Evolutionary conservation across 2,113 vertebrate species (phyloP), one percentile per base, ranked within the genome.

Genomic region (Balaeniceps rex): DNA sequence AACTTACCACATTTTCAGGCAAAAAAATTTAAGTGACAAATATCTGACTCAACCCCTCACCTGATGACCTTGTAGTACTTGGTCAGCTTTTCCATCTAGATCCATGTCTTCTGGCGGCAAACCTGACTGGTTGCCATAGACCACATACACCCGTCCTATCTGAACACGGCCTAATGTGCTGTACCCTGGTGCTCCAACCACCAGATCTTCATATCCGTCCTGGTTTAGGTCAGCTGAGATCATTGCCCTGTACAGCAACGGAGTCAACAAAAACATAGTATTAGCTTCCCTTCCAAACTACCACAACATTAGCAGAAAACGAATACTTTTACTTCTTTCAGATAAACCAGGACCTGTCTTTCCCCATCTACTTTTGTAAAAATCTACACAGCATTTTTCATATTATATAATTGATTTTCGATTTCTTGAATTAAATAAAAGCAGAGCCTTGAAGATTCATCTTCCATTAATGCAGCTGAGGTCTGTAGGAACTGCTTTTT

Each of bases 111-210:
- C 31, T 8, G 66, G 88, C 1, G 98, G 98, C 95, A 98, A 96
- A 80, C 98, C 98, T 88, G 98, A 92, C 18, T 79, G 81, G 1
- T 68, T 98, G 69, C 98, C 78, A 3, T 98, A 97, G 63, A 98
- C 21, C 66, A 98, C 64, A 47, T 98, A 98, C 7, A 98, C 98
- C 3, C 98, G 97, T 40, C 98, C 98, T 10, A 95, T 74, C 57
- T 98, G 98, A 85, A 98, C 2, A 25, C 2, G 96, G 88, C 98
- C 98, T 2, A 97, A 16, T 2, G 8, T 96, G 94, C 98, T 98
- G 46, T 98, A 98, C 28, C 98, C 98, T 1, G 98, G 98, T 11
- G 98, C 98, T 6, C 98, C 98, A 49, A 90, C 96, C 70, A 98
- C 92, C 44, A 98, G 94, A 90, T 98, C 98, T 4, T 95, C 96